A percentile compares a stretch with the other conserved stretches of the same genome.
Evolutionary conservation across 2,888 invertebrate genomes (phyloP).

Genomic region (Rugalucina vietnamica): DNA sequence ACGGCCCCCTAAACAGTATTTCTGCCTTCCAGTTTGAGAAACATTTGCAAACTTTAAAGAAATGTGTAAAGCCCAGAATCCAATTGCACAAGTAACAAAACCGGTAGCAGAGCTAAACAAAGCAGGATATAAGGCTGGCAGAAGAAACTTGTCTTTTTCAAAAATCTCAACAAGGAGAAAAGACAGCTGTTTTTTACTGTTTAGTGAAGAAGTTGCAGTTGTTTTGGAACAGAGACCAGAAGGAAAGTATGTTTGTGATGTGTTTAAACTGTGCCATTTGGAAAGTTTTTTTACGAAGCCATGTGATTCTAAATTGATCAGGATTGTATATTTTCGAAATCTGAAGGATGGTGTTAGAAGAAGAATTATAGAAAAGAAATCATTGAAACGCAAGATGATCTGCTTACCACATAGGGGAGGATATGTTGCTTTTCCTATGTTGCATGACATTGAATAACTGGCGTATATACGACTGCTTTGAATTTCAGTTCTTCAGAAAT

Average conservation of each 20-base stretch:
- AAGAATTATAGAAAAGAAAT: slow-evolving; percentile 9
- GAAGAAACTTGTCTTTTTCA: not conserved
- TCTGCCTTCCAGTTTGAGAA: slow-evolving; percentile 59
- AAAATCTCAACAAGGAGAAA: slow-evolving; percentile 18
- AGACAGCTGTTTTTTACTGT: slow-evolving; percentile 23
- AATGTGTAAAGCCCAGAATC: slow-evolving; percentile 34
- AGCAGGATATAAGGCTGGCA: not conserved
- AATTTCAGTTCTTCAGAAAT: not conserved
- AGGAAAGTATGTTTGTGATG: slow-evolving; percentile 19
- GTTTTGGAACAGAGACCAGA: slow-evolving; percentile 15
- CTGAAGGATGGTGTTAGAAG: not conserved
- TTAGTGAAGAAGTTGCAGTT: slow-evolving; percentile 18
- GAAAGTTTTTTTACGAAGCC: slow-evolving; percentile 33
- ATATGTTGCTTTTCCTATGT: slow-evolving; percentile 25
- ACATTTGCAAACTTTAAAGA: slow-evolving; percentile 45
- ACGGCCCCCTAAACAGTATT: slow-evolving; percentile 36
- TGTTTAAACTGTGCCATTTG: not conserved
- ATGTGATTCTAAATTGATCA: slow-evolving; percentile 38
- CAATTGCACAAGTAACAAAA: slow-evolving; percentile 35
- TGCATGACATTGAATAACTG: slow-evolving; percentile 28
- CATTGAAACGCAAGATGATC: slow-evolving; percentile 19
- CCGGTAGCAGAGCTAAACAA: slow-evolving; percentile 8
- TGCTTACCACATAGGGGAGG: slow-evolving; percentile 28
- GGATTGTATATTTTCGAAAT: slow-evolving; percentile 26
- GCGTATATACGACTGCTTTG: not conserved